Conservation (phyloP, 2,888 invertebrate genomes). For the Drosophila antonietae region DNA sequence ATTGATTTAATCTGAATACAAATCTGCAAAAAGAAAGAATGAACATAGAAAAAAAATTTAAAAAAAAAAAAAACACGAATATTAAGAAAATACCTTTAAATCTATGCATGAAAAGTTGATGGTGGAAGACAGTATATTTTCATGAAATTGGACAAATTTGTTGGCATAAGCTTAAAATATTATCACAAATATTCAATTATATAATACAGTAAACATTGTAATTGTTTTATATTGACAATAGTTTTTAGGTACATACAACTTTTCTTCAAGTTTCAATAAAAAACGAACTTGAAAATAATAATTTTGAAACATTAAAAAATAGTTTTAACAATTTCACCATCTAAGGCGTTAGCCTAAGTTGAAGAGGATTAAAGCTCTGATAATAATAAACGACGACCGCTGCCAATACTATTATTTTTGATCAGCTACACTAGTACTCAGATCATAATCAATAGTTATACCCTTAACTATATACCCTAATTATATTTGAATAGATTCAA, state of each 20-base stretch:
- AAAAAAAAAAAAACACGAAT: no score
- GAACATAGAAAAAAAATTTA: neutral
- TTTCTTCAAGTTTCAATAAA: no score
- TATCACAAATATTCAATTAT: neutral
- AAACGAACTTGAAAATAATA: no score
- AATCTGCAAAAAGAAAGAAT: constrained; percentile 49
- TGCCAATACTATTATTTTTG: neutral
- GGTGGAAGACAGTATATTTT: no score
- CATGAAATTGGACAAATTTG: no score
- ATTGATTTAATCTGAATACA: constrained; percentile 71
- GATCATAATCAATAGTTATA: no score
- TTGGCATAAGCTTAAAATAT: neutral
- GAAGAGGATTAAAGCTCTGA: neutral
- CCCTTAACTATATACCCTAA: neutral
- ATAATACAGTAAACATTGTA: neutral
- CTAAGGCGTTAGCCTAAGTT: neutral
- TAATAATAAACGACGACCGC: neutral
- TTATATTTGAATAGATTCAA: neutral
- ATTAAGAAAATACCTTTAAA: constrained; percentile 1
- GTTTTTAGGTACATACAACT: no score
- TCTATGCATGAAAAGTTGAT: constrained; percentile 9
- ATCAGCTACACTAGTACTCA: no score
- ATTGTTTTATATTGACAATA: neutral
- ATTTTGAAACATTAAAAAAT: no score
- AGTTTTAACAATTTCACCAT: no score